These are phyloP conservation scores for Pangasius larnaudii DNA, from an alignment of 2,797 vertebrate species.

Conservation along the genomic window DNA sequence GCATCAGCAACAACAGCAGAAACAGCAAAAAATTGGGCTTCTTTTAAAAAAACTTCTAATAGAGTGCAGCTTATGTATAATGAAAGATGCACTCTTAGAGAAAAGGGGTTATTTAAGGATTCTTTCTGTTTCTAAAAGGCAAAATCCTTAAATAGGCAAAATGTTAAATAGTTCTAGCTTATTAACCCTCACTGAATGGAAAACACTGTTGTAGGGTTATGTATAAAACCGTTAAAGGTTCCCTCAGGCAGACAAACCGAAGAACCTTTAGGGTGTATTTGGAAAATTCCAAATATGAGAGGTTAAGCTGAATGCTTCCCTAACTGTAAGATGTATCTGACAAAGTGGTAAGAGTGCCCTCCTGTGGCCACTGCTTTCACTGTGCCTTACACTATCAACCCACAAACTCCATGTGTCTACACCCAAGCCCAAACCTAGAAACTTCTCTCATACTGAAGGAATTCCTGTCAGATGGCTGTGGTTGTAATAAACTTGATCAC, in stretches of 20 bases:
- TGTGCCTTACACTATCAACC: background rate
- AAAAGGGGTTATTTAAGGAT: background rate
- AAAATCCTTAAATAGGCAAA: too few relatives aligned
- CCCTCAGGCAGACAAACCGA: background rate
- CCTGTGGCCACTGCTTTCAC: conserved; percentile 16
- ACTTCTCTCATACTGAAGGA: background rate
- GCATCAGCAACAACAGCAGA: background rate
- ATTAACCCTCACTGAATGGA: background rate
- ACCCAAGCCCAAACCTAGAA: background rate
- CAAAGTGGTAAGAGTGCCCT: conserved; percentile 21
- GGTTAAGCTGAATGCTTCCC: too few relatives aligned
- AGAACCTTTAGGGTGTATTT: background rate
- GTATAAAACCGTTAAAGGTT: background rate
- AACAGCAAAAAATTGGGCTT: background rate
- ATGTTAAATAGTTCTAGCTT: background rate
- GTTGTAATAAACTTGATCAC: background rate
- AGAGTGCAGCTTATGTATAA: background rate
- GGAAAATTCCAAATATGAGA: background rate
- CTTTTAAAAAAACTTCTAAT: too few relatives aligned
- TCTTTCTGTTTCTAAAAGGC: background rate
- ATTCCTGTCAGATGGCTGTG: background rate
- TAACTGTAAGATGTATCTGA: background rate
- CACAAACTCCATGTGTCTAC: background rate
- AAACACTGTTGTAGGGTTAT: background rate
- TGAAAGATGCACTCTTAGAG: background rate